Evolutionary conservation across 30 jellyfish, hydroid and myxozoan genomes (phyloP), one percentile per base, ranked within the genome.

Genomic region (Hydra vulgaris): DNA sequence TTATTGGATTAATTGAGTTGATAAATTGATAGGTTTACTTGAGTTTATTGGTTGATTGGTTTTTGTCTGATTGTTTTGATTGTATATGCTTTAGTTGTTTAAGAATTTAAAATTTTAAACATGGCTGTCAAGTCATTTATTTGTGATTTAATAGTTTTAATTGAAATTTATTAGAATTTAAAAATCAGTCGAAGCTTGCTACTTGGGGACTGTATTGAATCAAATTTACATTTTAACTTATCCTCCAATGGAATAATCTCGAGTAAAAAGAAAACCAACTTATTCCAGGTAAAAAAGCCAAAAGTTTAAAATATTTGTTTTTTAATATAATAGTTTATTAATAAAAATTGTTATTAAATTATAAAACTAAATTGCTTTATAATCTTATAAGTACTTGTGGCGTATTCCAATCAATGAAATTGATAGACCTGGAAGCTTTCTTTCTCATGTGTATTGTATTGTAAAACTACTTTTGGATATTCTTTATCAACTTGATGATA

Each of bases 361-460:
- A n/a, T n/a, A n/a, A n/a, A n/a, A n/a, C n/a, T n/a, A n/a, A n/a
- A n/a, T n/a, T n/a, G n/a, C n/a, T n/a, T n/a, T n/a, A n/a, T n/a
- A n/a, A 3, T 40, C 12, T 40, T 40, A 40, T 40, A 17, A 91
- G 98, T 86, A 91, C 76, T 74, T 91, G 21, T 91, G 98, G 98
- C 85, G 98, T 19, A 86, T 91, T 21, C 98, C 98, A 0, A 87
- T 91, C 52, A 94, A 91, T 77, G 98, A 91, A 73, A 80, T 91
- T 56, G 98, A 91, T 73, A 95, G 98, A 19, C 90, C 96, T 71
- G 98, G 98, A 21, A 86, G 96, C 66, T 91, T 91, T 71, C 87
- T 95, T 54, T 74, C 96, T 0, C 98, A 91, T 74, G 85, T 86
- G n/a, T 83, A 89, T 87, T 80, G 91, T 66, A 95, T 92, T 17